A percentile compares a stretch with the other conserved stretches of the same genome.
Conservation (phyloP, 2,113 vertebrate genomes). For the Coregonus clupeaformis region DNA sequence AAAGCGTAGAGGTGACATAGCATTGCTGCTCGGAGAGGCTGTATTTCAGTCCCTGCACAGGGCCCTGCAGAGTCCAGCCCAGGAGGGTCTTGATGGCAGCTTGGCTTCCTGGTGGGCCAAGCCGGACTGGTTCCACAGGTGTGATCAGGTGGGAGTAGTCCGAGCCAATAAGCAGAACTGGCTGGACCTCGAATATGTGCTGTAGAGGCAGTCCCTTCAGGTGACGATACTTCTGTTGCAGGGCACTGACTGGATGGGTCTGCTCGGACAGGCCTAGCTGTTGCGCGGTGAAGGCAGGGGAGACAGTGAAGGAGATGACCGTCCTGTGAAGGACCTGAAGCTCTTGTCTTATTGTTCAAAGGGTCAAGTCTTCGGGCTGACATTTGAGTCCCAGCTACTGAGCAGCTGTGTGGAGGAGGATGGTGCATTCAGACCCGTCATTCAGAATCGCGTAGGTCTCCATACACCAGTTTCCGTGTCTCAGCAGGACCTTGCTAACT, state of each 20-base stretch:
- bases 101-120: slow-evolving; percentile 16
- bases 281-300: slow-evolving; percentile 12
- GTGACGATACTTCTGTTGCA: not conserved
- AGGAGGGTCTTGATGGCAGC: not conserved
- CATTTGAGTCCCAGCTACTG: not conserved
- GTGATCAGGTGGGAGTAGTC: slow-evolving; percentile 16
- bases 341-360: slow-evolving; percentile 14
- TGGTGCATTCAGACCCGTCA: slow-evolving; percentile 9
- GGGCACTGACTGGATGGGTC: slow-evolving; percentile 11
- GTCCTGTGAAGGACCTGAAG: not conserved
- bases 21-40: not conserved
- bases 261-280: slow-evolving; percentile 15
- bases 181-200: not conserved
- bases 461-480: not conserved
- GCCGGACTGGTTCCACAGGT: slow-evolving; percentile 10
- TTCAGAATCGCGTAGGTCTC: slow-evolving; percentile 6
- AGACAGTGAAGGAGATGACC: too few species aligned
- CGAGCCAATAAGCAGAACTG: slow-evolving; percentile 16
- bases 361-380: not conserved
- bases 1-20: not conserved
- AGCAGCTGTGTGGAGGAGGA: slow-evolving; percentile 7
- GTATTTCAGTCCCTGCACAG: not conserved
- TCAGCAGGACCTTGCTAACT: slow-evolving; percentile 10
- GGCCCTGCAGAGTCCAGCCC: slow-evolving; percentile 9
- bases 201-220: not conserved